A percentile compares a stretch with the other conserved stretches of the same genome.
These are phyloP conservation scores for Hanleya hanleyi DNA, from an alignment of 2,888 invertebrate genomes.

Conservation along the genomic window DNA sequence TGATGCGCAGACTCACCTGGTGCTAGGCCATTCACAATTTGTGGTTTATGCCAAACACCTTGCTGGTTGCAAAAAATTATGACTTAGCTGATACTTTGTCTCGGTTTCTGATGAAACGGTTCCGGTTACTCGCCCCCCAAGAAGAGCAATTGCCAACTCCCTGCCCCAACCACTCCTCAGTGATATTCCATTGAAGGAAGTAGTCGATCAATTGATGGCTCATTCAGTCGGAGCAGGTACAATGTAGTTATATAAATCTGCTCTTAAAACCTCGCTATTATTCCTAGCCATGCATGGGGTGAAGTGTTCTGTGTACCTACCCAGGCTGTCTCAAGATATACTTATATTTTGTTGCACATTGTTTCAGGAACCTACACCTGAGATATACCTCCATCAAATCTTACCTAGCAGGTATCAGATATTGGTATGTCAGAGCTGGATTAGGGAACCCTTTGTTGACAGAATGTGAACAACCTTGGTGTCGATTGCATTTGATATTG, in stretches of 20 bases:
- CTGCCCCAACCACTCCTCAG: neutral
- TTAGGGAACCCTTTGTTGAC: no score
- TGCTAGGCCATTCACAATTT: neutral
- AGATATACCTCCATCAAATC: no score
- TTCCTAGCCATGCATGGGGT: no score
- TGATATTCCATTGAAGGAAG: neutral
- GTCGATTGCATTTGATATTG: no score
- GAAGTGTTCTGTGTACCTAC: neutral
- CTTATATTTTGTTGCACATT: neutral
- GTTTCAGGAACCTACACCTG: no score
- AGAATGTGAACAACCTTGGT: no score
- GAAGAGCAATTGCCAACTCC: neutral
- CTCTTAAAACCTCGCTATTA: neutral
- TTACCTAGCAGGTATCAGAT: no score
- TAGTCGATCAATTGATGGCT: neutral
- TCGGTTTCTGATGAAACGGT: neutral
- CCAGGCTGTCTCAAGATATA: no score
- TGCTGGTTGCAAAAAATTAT: neutral
- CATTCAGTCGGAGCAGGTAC: neutral
- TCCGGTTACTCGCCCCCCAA: neutral
- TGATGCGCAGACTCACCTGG: neutral
- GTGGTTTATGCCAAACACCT: neutral
- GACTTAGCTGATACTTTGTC: no score
- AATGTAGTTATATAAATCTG: neutral
- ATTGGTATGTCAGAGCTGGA: no score